A percentile compares a stretch with the other conserved stretches of the same genome.
Conservation (phyloP, 2,797 vertebrate genomes). For the Coendou prehensilis region DNA sequence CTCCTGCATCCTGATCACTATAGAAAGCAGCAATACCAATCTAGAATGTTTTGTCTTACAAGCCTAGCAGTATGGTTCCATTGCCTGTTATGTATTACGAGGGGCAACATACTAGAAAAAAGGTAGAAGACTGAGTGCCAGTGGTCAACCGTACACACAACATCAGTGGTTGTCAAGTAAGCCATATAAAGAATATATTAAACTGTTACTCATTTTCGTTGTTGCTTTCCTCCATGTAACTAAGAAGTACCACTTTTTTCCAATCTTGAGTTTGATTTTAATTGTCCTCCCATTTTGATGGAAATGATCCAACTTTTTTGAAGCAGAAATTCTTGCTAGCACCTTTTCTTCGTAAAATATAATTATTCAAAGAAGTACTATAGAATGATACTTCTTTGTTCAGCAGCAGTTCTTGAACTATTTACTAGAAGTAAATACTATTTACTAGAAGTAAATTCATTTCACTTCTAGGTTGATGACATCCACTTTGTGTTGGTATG, state of each 20-base stretch:
- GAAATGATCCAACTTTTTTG: constrained; percentile 60
- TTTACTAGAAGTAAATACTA: not conserved
- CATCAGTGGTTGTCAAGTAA: not conserved
- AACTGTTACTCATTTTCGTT: not conserved
- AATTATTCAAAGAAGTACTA: not conserved
- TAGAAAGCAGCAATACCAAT: constrained; percentile 28
- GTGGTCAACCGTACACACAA: not conserved
- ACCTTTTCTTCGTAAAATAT: constrained; percentile 38
- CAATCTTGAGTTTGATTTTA: not conserved
- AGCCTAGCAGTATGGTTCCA: not conserved
- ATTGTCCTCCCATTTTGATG: constrained; percentile 46
- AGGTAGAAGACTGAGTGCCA: not conserved
- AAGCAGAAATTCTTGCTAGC: constrained; percentile 41
- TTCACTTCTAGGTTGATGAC: not conserved
- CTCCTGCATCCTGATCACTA: constrained; percentile 5
- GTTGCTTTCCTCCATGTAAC: constrained; percentile 37
- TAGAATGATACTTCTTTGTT: constrained; percentile 15
- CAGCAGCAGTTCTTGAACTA: not conserved
- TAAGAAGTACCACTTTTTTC: constrained; percentile 32
- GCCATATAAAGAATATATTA: not conserved
- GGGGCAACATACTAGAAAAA: not conserved
- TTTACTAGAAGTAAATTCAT: constrained; percentile 10
- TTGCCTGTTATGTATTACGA: not conserved
- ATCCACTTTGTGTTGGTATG: constrained; percentile 4
- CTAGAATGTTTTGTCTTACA: constrained; percentile 63